Base-by-base conservation (phyloP, 2,797 vertebrate genomes). In the Oceanodroma leucorhoa region DNA sequence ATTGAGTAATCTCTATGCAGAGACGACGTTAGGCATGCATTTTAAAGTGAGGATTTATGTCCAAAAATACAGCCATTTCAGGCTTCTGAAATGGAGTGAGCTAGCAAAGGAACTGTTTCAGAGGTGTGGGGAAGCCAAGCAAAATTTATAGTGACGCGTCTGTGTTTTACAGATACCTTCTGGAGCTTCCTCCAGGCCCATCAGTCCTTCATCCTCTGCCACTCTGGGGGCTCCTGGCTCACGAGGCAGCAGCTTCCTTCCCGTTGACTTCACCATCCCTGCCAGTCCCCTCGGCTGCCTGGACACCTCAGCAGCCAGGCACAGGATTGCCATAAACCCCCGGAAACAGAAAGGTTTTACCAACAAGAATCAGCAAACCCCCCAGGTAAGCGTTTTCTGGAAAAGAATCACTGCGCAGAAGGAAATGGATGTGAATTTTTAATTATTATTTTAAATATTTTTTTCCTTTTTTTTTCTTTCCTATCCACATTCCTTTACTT, bases 231-330 rank as follows among this genome's bases (percentile, higher is more conserved):
- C 8, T 2, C 23, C 77, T 0, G 5, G 94, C 51, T 93, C 85
- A 32, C 46, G 57, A 40, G 77, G 66, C 30, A 91, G 82, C 67
- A 66, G 58, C 22, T 92, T 78, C 64, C 96, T 98, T 96, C 97
- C 98, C 0, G 41, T 96, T 45, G 98, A 99, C 95, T 99, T 99
- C 96, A 98, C 97, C 72, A 95, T 93, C 69, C 98, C 98, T 19
- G 98, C 98, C 90, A 99, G 97, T 83, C 97, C 98, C 5, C 87
- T 98, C 0, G 95, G 96, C 89, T 99, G 98, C 87, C 97, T 99
- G 97, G 98, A 99, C 92, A 99, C 98, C 96, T 98, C 99, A 10
- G 98, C 99, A 55, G 98, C 99, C 95, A 98, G 96, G 94, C 98
- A 99, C 97, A 99, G 98, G 94, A 98, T 99, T 84, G 98, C 98